These are phyloP conservation scores for Aleadryas rufinucha DNA, from an alignment of 2,113 vertebrate genomes.

Conservation along the genomic window DNA sequence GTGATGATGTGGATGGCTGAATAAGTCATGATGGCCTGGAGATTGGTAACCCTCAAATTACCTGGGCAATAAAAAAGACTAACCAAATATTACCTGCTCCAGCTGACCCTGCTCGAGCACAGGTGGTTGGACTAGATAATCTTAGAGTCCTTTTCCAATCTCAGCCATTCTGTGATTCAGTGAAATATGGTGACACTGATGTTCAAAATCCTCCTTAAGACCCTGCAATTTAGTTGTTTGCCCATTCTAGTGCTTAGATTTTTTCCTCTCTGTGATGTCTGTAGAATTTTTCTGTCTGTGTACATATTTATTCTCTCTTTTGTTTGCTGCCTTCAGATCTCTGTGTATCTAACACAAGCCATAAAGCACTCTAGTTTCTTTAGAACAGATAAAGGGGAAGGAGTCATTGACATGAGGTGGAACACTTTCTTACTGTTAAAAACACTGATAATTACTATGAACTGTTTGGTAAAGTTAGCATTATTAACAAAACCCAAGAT, in stretches of 20 bases:
- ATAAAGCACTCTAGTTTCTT: background rate
- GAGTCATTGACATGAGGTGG: background rate
- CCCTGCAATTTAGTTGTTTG: background rate
- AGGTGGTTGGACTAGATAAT: background rate
- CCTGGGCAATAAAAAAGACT: background rate
- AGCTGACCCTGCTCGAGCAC: background rate
- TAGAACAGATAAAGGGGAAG: background rate
- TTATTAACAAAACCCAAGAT: background rate
- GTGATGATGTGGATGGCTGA: background rate
- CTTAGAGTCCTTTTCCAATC: background rate
- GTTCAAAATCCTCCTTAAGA: background rate
- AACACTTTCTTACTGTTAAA: background rate
- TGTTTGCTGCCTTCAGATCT: background rate
- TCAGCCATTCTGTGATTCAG: background rate
- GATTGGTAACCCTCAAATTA: background rate
- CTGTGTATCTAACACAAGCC: background rate
- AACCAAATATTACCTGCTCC: background rate
- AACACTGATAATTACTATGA: background rate
- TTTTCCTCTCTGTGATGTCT: background rate
- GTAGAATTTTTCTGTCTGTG: background rate
- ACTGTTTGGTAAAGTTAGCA: background rate
- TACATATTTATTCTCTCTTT: background rate
- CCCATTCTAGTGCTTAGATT: background rate
- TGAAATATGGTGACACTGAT: background rate
- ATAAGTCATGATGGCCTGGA: background rate